Percentiles rank a stretch among this genome's conserved stretches.
These are phyloP conservation scores for Anhinga rufa DNA, from an alignment of 2,113 vertebrate genomes.

Conservation along the genomic window DNA sequence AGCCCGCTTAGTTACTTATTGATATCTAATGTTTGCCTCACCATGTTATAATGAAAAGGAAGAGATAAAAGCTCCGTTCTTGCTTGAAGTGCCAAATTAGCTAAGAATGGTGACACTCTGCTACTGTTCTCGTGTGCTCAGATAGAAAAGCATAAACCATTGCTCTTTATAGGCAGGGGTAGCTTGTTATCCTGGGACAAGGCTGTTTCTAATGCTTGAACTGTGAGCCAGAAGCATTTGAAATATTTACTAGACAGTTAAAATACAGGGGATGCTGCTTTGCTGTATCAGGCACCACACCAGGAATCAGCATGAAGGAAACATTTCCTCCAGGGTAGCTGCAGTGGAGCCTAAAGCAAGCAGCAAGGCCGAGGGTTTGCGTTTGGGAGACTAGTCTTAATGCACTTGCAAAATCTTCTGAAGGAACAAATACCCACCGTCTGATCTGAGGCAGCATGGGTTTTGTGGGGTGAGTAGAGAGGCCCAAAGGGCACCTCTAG, in stretches of 20 bases:
- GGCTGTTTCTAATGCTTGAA: background rate
- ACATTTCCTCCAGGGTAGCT: background rate
- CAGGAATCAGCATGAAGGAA: background rate
- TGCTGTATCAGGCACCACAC: background rate
- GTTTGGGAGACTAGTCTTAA: background rate
- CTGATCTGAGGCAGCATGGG: background rate
- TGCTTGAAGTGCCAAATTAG: slow-evolving; percentile 46
- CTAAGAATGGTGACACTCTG: slow-evolving; percentile 5
- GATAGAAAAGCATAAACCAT: background rate
- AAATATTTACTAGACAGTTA: slow-evolving; percentile 1
- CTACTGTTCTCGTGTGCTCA: background rate
- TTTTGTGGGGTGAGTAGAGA: background rate
- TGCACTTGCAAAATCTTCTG: background rate
- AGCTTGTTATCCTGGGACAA: background rate
- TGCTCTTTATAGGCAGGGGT: background rate
- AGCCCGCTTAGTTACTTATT: slow-evolving; percentile 38
- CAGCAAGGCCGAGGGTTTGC: background rate
- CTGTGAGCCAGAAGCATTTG: background rate
- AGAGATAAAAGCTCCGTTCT: background rate
- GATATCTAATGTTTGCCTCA: slow-evolving; percentile 38
- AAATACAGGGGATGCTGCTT: background rate
- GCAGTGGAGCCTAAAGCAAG: background rate
- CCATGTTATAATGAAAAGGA: slow-evolving; percentile 27
- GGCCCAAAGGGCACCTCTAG: background rate
- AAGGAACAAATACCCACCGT: background rate